Conservation (phyloP, 2,888 invertebrate genomes). For the Mesorhabditis belari region DNA sequence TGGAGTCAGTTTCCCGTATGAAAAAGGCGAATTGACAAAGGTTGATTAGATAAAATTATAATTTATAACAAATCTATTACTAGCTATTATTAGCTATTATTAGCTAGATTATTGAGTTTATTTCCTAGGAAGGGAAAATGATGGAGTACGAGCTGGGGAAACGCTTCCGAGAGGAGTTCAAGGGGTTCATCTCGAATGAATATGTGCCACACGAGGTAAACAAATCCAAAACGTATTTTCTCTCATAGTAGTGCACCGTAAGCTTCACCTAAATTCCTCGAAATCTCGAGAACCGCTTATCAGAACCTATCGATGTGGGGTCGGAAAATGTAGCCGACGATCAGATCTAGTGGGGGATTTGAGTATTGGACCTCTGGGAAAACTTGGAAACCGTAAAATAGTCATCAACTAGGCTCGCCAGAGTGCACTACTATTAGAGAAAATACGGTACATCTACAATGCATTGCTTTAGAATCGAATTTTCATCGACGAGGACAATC, state of each 20-base stretch:
- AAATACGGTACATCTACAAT: neutral
- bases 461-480: neutral
- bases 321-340: too few species aligned
- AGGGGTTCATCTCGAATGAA: neutral
- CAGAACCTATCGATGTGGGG: too few species aligned
- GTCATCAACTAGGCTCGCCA: too few species aligned
- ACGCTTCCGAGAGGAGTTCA: neutral
- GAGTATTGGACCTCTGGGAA: too few species aligned
- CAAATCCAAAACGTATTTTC: too few species aligned
- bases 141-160: neutral
- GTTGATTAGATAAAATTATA: neutral
- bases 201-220: neutral
- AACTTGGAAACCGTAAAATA: too few species aligned
- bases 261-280: too few species aligned
- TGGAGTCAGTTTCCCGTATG: neutral
- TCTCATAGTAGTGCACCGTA: too few species aligned
- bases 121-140: neutral
- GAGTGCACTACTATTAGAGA: too few species aligned
- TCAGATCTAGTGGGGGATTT: too few species aligned
- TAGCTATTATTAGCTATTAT: neutral
- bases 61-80: neutral
- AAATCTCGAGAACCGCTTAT: too few species aligned
- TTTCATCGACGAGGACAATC: neutral
- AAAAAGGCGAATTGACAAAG: neutral
- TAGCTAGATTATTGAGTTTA: neutral